These are phyloP conservation scores for Palythoa grandis DNA, from an alignment of 92 coral and sea anemone genomes.

Conservation along the genomic window DNA sequence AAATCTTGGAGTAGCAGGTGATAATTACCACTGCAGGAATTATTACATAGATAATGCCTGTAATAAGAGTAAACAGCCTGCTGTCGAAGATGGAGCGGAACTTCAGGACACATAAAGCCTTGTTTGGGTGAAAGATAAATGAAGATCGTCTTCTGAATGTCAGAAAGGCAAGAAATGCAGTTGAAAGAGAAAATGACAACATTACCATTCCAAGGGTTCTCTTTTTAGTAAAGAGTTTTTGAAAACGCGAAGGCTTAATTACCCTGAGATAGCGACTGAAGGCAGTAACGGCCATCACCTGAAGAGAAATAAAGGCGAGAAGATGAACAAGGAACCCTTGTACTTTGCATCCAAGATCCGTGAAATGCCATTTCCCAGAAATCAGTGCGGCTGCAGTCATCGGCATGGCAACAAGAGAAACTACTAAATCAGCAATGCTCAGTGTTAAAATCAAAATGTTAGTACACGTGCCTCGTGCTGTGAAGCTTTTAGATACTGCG, in stretches of 20 bases:
- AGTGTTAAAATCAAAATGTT: conserved; percentile 71
- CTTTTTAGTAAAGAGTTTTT: conserved; percentile 61
- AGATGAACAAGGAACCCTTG: conserved; percentile 78
- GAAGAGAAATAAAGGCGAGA: conserved; percentile 78
- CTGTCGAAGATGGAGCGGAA: conserved; percentile 42
- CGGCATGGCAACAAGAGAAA: conserved; percentile 79
- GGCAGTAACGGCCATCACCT: conserved; percentile 84
- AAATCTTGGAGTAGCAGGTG: conserved; percentile 67
- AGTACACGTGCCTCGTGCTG: conserved; percentile 66
- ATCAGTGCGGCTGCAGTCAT: conserved; percentile 65
- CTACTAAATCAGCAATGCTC: conserved; percentile 61
- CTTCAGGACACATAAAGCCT: conserved; percentile 67
- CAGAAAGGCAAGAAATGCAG: conserved; percentile 46
- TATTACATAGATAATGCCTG: conserved; percentile 63
- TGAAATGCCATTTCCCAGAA: conserved; percentile 66
- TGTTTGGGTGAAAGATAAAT: conserved; percentile 71
- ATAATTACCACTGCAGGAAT: conserved; percentile 69
- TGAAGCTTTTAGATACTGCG: conserved; percentile 59
- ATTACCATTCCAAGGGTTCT: conserved; percentile 63
- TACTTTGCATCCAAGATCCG: conserved; percentile 55
- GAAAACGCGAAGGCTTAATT: conserved; percentile 61
- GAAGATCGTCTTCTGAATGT: conserved; percentile 52
- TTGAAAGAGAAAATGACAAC: conserved; percentile 53
- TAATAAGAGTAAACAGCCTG: conserved; percentile 58
- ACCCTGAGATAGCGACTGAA: conserved; percentile 75